These are phyloP conservation scores for Pomatostomus ruficeps DNA, from an alignment of 2,113 vertebrate genomes.

Conservation along the genomic window DNA sequence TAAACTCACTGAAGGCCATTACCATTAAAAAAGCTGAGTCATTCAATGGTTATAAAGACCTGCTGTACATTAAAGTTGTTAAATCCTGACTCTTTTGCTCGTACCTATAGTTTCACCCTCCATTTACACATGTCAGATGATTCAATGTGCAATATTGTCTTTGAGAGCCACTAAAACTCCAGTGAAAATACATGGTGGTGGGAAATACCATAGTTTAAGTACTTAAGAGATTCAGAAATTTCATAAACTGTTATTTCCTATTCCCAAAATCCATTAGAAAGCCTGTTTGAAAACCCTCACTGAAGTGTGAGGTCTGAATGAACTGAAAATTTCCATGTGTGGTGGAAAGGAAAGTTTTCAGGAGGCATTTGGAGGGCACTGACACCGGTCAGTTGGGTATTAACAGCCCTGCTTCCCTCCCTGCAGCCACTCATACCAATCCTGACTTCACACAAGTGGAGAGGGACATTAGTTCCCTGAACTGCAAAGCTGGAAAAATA, in stretches of 20 bases:
- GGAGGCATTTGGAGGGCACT: background rate
- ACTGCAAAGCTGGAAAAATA: background rate
- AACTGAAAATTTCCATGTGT: background rate
- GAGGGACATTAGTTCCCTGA: background rate
- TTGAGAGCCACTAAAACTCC: background rate
- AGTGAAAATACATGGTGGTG: background rate
- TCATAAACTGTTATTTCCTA: background rate
- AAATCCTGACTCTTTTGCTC: background rate
- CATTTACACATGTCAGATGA: background rate
- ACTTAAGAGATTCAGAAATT: background rate
- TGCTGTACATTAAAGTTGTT: background rate
- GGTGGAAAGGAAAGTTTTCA: background rate
- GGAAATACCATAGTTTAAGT: background rate
- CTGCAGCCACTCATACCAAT: background rate
- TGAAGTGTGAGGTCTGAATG: background rate
- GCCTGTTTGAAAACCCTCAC: background rate
- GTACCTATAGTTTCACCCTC: background rate
- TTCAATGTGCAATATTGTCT: background rate
- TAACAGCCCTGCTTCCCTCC: background rate
- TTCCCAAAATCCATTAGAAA: background rate
- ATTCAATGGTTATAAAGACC: background rate
- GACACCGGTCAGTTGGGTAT: background rate
- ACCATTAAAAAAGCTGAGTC: slow-evolving; percentile 21
- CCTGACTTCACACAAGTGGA: background rate
- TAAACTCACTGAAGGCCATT: slow-evolving; percentile 4